Conservation (phyloP, 2,797 vertebrate species). For the Tiaroga cobitis region DNA sequence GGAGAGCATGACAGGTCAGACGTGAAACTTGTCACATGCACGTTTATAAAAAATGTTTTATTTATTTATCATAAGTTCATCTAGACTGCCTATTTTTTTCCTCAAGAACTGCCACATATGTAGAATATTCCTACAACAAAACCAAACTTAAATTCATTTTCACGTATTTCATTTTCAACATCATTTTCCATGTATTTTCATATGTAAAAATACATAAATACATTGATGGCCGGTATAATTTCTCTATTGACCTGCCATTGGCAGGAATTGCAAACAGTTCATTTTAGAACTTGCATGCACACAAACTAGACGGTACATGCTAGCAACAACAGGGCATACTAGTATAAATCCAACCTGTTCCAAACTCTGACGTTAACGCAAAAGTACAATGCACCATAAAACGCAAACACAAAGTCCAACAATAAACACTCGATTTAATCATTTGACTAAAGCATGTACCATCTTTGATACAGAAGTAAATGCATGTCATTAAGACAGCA, state of each 20-base stretch:
- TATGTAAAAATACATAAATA: not conserved
- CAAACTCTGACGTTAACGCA: not conserved
- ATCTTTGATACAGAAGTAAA: not conserved
- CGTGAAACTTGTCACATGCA: not conserved
- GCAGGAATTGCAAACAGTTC: not conserved
- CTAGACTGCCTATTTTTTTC: not conserved
- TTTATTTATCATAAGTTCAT: not conserved
- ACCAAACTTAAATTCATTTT: not conserved
- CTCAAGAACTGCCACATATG: not conserved
- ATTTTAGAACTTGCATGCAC: not conserved
- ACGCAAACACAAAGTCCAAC: not conserved
- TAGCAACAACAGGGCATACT: no score
- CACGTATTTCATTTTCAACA: not conserved
- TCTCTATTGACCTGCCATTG: not conserved
- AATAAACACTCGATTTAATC: not conserved
- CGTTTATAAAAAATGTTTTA: no score
- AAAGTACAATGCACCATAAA: not conserved
- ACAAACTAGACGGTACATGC: not conserved
- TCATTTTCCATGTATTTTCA: not conserved
- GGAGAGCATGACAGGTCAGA: not conserved
- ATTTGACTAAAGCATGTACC: not conserved
- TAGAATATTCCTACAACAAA: not conserved
- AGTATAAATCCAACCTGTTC: no score
- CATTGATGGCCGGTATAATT: not conserved
- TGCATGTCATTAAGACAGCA: not conserved